These are phyloP conservation scores for Drosophila neonasuta DNA, from an alignment of 2,888 invertebrate genomes.

Conservation along the genomic window DNA sequence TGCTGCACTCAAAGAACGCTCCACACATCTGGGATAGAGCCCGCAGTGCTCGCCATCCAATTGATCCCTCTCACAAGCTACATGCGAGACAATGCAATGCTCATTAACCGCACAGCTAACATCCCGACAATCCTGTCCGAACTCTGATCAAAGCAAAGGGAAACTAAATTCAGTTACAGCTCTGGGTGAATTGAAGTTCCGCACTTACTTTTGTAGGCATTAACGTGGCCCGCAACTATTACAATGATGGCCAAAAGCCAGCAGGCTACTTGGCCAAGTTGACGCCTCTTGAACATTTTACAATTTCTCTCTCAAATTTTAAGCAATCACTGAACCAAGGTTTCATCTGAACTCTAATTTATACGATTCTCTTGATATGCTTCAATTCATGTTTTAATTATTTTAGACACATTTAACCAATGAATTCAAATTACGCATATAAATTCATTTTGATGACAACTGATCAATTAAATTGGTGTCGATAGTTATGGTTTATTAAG, in stretches of 20 bases:
- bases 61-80: constrained; percentile 46
- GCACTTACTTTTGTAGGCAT: constrained; percentile 49
- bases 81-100: constrained; percentile 35
- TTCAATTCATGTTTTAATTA: constrained; percentile 37
- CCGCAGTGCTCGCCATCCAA: constrained; percentile 50
- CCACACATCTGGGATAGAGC: constrained; percentile 48
- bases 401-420: constrained; percentile 11
- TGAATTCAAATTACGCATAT: neutral
- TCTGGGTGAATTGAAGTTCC: neutral
- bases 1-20: constrained; percentile 16
- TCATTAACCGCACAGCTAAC: constrained; percentile 41
- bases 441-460: constrained; percentile 9
- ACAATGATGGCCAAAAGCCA: constrained; percentile 27
- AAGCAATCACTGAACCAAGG: constrained; percentile 25
- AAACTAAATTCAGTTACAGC: neutral
- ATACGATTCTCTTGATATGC: constrained; percentile 38
- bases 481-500: constrained; percentile 51
- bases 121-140: constrained; percentile 52
- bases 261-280: constrained; percentile 10
- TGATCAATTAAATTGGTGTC: constrained; percentile 17
- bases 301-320: neutral
- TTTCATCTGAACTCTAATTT: constrained; percentile 25
- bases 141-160: constrained; percentile 28
- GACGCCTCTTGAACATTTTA: constrained; percentile 28
- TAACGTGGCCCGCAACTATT: constrained; percentile 30